Percentiles rank a stretch among this genome's conserved stretches.
These are phyloP conservation scores for Colostygia pectinataria DNA, from an alignment of 2,888 invertebrate genomes.

Conservation along the genomic window DNA sequence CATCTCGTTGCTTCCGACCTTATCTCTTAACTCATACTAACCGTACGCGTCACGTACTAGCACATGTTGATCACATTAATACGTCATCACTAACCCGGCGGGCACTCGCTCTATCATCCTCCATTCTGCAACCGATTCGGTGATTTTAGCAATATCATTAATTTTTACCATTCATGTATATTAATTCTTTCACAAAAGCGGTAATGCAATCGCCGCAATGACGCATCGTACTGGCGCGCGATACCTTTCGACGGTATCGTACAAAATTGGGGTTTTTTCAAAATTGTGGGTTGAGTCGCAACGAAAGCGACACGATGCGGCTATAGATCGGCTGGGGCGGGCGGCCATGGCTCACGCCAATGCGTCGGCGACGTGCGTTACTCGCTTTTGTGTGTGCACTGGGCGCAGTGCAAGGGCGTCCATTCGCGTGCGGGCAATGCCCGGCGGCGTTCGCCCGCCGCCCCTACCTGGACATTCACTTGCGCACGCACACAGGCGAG, in stretches of 20 bases:
- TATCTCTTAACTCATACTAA: constrained; percentile 54
- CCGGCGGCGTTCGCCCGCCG: constrained; percentile 78
- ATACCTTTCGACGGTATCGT: constrained; percentile 41
- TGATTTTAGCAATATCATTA: constrained; percentile 68
- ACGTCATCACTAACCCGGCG: constrained; percentile 59
- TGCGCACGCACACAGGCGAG: constrained; percentile 84
- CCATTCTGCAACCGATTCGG: constrained; percentile 62
- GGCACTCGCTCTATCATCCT: constrained; percentile 53
- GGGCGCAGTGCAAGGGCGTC: constrained; percentile 80
- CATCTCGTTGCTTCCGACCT: constrained; percentile 77
- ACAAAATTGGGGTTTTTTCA: constrained; percentile 49
- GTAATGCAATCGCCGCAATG: constrained; percentile 81
- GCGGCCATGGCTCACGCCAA: constrained; percentile 44
- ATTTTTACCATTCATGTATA: constrained; percentile 63
- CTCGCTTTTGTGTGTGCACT: constrained; percentile 83
- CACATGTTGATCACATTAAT: constrained; percentile 61
- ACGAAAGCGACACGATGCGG: constrained; percentile 32
- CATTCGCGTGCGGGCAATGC: constrained; percentile 75
- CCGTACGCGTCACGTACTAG: constrained; percentile 73
- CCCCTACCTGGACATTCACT: constrained; percentile 79
- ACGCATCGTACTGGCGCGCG: constrained; percentile 54
- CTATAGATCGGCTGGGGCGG: constrained; percentile 55
- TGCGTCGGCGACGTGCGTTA: constrained; percentile 81
- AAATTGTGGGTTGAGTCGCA: constrained; percentile 43
- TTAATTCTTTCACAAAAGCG: constrained; percentile 82